These are phyloP conservation scores for Cataglyphis altisquamis DNA, from an alignment of 2,888 invertebrate species.

Conservation along the genomic window DNA sequence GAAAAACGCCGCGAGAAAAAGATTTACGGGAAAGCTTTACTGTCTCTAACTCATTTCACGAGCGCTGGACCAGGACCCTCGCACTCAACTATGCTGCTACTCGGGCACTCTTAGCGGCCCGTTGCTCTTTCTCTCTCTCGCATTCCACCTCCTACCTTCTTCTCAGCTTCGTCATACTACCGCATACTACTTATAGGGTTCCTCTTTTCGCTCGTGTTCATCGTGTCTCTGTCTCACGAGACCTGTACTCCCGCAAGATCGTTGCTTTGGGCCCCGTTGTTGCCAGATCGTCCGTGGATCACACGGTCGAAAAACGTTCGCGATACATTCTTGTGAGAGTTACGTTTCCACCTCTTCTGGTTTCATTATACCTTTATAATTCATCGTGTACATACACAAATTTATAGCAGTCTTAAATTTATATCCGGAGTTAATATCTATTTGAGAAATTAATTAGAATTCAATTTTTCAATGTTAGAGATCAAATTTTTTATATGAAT, in stretches of 20 bases:
- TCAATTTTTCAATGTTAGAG: not conserved
- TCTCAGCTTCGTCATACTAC: conserved; percentile 38
- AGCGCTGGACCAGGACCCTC: conserved; percentile 70
- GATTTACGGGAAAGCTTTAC: conserved; percentile 30
- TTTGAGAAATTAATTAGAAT: not conserved
- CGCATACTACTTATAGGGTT: conserved; percentile 38
- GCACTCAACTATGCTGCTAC: conserved; percentile 41
- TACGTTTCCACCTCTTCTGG: conserved; percentile 31
- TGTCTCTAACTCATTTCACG: conserved; percentile 69
- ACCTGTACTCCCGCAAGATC: conserved; percentile 77
- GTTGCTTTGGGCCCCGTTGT: conserved; percentile 71
- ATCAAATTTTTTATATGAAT: not conserved
- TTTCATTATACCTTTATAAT: not conserved
- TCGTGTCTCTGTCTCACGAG: conserved; percentile 70
- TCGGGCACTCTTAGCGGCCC: conserved; percentile 22
- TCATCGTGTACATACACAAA: not conserved
- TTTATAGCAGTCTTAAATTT: not conserved
- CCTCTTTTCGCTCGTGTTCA: conserved; percentile 47
- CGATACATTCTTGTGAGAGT: conserved; percentile 54
- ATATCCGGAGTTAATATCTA: not conserved
- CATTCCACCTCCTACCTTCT: conserved; percentile 18
- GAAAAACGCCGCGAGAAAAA: conserved; percentile 16
- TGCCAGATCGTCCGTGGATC: conserved; percentile 81
- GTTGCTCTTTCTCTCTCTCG: conserved; percentile 40
- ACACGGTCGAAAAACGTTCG: conserved; percentile 74